phyloP scores from a whole-genome alignment of 1,140 invertebrate species.

The Drosophila orosa region DNA sequence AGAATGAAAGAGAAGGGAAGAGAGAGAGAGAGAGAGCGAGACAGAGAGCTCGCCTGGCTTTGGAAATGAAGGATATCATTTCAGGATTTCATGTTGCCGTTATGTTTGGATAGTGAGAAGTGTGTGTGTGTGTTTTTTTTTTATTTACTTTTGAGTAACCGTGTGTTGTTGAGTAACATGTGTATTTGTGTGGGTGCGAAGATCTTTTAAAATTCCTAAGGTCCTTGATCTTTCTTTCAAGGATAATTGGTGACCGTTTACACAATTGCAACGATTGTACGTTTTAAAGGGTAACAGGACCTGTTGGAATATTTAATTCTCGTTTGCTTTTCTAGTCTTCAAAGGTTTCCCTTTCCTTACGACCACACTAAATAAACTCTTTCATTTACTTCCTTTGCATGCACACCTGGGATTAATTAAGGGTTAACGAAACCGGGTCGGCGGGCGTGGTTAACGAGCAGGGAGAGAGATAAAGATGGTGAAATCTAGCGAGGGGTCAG shows the following conservation, averaged over 20 bases:
- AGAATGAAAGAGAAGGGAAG: background rate
- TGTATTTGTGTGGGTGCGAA: constrained; percentile 30
- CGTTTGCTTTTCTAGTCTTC: background rate
- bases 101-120: background rate
- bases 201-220: constrained; percentile 4
- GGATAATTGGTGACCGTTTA: background rate
- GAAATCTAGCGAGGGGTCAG: constrained; percentile 14
- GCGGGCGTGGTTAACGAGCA: constrained; percentile 22
- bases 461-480: constrained; percentile 4
- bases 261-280: background rate
- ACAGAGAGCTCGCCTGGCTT: background rate
- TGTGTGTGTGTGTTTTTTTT: background rate
- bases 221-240: background rate
- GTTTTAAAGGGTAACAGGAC: background rate
- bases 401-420: constrained; percentile 14
- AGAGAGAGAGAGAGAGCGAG: background rate
- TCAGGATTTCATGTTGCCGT: background rate
- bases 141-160: background rate
- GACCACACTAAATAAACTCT: constrained; percentile 1
- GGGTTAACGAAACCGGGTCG: constrained; percentile 22
- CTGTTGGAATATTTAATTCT: background rate
- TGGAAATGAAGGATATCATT: constrained; percentile 1
- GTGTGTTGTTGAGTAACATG: background rate
- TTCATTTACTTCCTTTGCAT: constrained; percentile 25
- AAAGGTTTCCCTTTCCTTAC: background rate